Evolutionary conservation across 2,797 vertebrate genomes (phyloP).

Genomic region (Vespertilio murinus): DNA sequence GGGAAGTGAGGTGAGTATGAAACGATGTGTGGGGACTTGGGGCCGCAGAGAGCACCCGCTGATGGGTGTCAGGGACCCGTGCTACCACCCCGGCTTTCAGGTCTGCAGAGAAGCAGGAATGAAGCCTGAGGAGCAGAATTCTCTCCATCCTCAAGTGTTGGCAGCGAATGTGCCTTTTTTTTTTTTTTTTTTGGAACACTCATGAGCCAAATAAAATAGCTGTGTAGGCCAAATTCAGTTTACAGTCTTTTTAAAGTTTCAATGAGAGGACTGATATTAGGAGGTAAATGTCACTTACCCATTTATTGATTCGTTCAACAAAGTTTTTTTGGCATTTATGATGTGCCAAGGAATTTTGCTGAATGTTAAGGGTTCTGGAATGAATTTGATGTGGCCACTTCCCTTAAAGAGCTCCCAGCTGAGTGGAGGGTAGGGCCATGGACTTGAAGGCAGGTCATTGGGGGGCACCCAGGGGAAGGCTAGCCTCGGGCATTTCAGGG

Average conservation of each 20-base stretch:
- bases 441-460: not conserved
- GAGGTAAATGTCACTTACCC: not conserved
- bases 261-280: not conserved
- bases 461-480: not conserved
- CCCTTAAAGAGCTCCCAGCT: not conserved
- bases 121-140: not conserved
- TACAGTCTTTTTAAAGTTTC: not conserved
- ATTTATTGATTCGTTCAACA: not conserved
- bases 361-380: not conserved
- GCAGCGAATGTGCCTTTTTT: not conserved
- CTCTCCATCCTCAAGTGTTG: not conserved
- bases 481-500: not conserved
- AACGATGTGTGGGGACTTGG: not conserved
- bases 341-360: not conserved
- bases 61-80: fast-evolving
- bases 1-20: fast-evolving
- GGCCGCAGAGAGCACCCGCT: fast-evolving
- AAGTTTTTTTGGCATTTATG: not conserved
- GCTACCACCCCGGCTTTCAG: fast-evolving
- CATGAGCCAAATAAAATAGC: not conserved
- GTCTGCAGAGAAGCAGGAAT: not conserved
- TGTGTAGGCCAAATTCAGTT: not conserved
- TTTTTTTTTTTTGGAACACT: not conserved
- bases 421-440: not conserved
- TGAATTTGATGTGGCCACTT: not conserved